phyloP scores from a whole-genome alignment of 2,888 invertebrate genomes.

The Ormyrus thymus region DNA sequence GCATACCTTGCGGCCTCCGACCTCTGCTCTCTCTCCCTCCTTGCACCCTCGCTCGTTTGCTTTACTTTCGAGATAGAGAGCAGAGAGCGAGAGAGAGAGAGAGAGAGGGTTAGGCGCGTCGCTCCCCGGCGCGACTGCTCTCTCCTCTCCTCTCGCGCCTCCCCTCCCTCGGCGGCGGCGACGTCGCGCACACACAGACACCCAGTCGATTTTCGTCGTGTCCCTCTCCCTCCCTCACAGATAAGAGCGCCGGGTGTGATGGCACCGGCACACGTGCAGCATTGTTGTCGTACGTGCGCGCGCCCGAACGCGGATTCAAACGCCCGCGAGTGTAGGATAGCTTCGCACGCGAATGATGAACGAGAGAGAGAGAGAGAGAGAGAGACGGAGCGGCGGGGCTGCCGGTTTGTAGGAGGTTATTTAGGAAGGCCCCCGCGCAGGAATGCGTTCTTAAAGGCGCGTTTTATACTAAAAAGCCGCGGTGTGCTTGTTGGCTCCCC shows the following conservation, averaged over 20 bases:
- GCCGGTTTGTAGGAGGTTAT: neutral
- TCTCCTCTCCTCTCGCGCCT: constrained; percentile 50
- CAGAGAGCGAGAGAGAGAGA: too few relatives aligned
- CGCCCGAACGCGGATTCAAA: neutral
- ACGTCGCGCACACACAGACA: constrained; percentile 31
- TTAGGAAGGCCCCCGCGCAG: too few relatives aligned
- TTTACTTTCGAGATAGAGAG: too few relatives aligned
- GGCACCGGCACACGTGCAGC: too few relatives aligned
- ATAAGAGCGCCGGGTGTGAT: too few relatives aligned
- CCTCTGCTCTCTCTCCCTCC: constrained; percentile 40
- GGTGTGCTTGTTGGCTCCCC: too few relatives aligned
- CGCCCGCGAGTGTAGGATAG: constrained; percentile 40
- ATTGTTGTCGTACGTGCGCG: constrained; percentile 22
- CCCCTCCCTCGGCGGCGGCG: neutral
- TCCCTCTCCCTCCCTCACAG: too few relatives aligned
- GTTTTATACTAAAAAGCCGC: too few relatives aligned
- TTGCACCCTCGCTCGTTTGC: constrained; percentile 4
- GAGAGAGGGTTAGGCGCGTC: neutral
- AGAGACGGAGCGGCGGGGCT: neutral
- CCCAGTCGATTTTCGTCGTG: too few relatives aligned
- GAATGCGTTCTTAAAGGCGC: too few relatives aligned
- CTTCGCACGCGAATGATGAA: constrained; percentile 6
- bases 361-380: constrained; percentile 21
- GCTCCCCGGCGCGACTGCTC: neutral
- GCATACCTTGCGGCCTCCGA: constrained; percentile 65